These are phyloP conservation scores for Aegithalos caudatus DNA, from an alignment of 2,113 vertebrate genomes.

Conservation along the genomic window DNA sequence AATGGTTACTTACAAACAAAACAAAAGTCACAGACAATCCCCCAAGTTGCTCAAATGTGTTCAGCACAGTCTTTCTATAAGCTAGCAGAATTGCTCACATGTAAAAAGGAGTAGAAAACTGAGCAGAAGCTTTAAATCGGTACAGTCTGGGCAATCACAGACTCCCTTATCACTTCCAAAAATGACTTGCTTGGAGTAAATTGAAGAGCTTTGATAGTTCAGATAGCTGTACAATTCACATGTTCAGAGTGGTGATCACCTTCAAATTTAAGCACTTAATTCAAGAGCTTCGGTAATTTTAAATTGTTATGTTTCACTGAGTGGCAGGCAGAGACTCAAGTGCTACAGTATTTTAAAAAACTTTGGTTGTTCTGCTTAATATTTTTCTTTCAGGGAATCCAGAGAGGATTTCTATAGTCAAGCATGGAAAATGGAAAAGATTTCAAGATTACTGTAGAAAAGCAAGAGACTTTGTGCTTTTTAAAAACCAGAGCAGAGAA, in stretches of 20 bases:
- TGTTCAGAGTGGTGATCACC: conserved; percentile 72
- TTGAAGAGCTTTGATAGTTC: conserved; percentile 64
- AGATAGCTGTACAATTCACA: conserved; percentile 64
- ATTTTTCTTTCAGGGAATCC: conserved; percentile 38
- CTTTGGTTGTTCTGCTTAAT: conserved; percentile 50
- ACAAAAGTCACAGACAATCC: neutral
- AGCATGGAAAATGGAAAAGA: conserved; percentile 49
- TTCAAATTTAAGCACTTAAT: conserved; percentile 76
- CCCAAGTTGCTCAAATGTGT: neutral
- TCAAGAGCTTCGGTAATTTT: conserved; percentile 77
- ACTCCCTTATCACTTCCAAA: conserved; percentile 65
- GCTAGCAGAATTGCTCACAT: conserved; percentile 1
- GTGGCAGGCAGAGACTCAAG: conserved; percentile 62
- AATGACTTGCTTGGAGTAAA: conserved; percentile 76
- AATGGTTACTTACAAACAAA: neutral
- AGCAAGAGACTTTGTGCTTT: conserved; percentile 14
- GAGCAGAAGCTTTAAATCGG: conserved; percentile 66
- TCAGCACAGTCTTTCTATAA: neutral
- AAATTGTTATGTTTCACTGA: conserved; percentile 71
- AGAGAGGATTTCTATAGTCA: conserved; percentile 8
- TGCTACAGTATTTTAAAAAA: conserved; percentile 65
- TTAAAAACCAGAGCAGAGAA: neutral
- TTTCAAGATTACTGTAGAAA: conserved; percentile 63
- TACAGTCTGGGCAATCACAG: conserved; percentile 65
- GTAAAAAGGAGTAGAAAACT: conserved; percentile 47